These are phyloP conservation scores for Otolemur garnettii DNA, from an alignment of 2,113 vertebrate genomes.

Conservation along the genomic window DNA sequence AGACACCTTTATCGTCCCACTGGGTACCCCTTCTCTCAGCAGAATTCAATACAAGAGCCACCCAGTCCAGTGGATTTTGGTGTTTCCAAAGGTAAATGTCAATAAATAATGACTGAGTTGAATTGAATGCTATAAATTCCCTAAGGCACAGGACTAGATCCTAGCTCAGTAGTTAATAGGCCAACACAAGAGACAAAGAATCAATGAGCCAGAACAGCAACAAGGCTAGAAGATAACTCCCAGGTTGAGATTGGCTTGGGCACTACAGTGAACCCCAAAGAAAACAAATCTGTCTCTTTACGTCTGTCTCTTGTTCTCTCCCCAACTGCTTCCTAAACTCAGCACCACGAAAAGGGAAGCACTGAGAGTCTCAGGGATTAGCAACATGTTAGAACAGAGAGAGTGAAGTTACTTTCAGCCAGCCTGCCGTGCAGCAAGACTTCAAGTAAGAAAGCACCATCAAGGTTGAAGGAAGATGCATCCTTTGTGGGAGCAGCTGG, in stretches of 20 bases:
- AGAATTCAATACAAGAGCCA: not conserved
- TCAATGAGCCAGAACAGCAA: not conserved
- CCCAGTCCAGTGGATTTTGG: not conserved
- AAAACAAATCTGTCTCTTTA: not conserved
- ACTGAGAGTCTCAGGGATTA: not conserved
- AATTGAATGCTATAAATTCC: not conserved
- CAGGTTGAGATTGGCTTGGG: not conserved
- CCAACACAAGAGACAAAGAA: not conserved
- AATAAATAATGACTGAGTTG: not conserved
- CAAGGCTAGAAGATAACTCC: not conserved
- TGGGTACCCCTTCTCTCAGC: not conserved
- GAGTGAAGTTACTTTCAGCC: too few species aligned
- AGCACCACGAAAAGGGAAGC: not conserved
- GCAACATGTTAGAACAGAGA: not conserved
- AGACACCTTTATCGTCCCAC: not conserved
- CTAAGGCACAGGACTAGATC: not conserved
- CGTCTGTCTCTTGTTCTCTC: not conserved
- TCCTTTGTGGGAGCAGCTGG: not conserved
- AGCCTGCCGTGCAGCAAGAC: not conserved
- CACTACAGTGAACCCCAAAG: not conserved
- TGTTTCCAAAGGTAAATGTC: not conserved
- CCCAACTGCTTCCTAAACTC: not conserved
- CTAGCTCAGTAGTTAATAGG: not conserved
- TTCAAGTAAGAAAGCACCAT: not conserved
- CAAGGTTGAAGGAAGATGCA: not conserved